A percentile compares a stretch with the other conserved stretches of the same genome.
phyloP scores from a whole-genome alignment of 2,888 invertebrate genomes.

The Deilephila elpenor region DNA sequence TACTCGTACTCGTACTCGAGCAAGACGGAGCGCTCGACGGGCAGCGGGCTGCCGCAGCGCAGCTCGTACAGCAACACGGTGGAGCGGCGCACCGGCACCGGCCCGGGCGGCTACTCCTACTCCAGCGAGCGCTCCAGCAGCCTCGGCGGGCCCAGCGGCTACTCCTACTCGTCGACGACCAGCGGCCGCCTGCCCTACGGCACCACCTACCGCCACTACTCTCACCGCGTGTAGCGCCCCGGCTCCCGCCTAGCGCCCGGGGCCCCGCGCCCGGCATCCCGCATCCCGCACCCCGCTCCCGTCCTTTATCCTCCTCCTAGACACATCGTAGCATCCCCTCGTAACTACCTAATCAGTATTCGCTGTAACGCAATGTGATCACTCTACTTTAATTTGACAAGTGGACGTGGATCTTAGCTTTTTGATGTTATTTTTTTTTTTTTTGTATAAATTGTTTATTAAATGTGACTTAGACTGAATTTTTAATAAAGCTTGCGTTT shows the following conservation, averaged over 20 bases:
- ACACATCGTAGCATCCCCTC: conserved; percentile 34
- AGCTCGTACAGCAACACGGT: conserved; percentile 87
- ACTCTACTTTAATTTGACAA: conserved; percentile 74
- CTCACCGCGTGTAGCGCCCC: conserved; percentile 91
- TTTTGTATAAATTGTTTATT: conserved; percentile 63
- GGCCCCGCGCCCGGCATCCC: conserved; percentile 50
- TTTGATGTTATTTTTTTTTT: conserved; percentile 63
- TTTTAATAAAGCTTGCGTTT: conserved; percentile 84
- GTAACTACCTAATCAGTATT: conserved; percentile 77
- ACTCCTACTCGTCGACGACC: conserved; percentile 91
- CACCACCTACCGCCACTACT: conserved; percentile 93
- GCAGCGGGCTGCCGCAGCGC: conserved; percentile 84
- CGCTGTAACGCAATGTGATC: conserved; percentile 76
- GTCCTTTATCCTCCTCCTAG: conserved; percentile 3
- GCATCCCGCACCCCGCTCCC: conserved; percentile 46
- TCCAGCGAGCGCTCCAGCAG: conserved; percentile 89
- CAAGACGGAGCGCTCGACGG: conserved; percentile 81
- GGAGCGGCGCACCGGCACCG: conserved; percentile 88
- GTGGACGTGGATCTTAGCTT: conserved; percentile 74
- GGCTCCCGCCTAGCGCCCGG: conserved; percentile 54
- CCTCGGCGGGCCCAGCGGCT: conserved; percentile 91
- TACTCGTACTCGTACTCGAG: conserved; percentile 93
- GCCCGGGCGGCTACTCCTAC: conserved; percentile 91
- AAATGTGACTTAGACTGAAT: conserved; percentile 79
- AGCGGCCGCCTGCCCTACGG: conserved; percentile 93